Evolutionary conservation across 2,797 vertebrate genomes (phyloP).

Genomic region (Danio choprae): DNA sequence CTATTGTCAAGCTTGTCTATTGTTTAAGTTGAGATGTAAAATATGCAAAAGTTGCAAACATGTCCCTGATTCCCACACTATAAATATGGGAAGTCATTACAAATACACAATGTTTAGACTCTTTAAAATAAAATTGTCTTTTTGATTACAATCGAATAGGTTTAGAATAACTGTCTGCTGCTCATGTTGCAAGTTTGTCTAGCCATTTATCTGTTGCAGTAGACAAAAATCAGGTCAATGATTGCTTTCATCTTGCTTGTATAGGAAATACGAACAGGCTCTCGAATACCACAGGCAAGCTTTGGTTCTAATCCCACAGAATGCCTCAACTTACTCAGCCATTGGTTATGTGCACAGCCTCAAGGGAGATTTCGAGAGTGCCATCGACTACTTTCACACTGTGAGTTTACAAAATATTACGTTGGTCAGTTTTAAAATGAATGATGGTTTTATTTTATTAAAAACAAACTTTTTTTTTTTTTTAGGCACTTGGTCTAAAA

Average conservation of each 20-base stretch:
- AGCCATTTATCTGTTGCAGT: neutral
- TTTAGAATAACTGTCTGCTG: neutral
- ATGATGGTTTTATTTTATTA: neutral
- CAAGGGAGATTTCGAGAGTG: slow-evolving; percentile 98
- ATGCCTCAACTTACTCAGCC: slow-evolving; percentile 96
- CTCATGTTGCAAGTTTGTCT: neutral
- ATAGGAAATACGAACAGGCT: slow-evolving; percentile 95
- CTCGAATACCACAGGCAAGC: slow-evolving; percentile 98
- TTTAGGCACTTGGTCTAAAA: slow-evolving; percentile 94
- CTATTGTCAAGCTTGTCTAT: neutral
- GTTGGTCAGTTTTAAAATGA: neutral
- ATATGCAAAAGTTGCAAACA: neutral
- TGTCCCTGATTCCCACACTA: neutral
- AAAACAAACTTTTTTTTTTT: neutral
- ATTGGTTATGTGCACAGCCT: slow-evolving; percentile 98
- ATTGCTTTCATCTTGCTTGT: slow-evolving; percentile 30
- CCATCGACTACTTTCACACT: slow-evolving; percentile 98
- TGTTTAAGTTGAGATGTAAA: neutral
- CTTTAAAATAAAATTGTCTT: neutral
- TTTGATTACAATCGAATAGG: neutral
- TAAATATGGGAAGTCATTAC: neutral
- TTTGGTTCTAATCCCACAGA: slow-evolving; percentile 94
- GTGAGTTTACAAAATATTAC: slow-evolving; percentile 71
- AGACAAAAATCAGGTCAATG: slow-evolving; percentile 20
- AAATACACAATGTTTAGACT: neutral